Evolutionary conservation across 2,888 invertebrate species (phyloP), one percentile per base, ranked within the genome.

Genomic region (Flabesymbios commensalis): DNA sequence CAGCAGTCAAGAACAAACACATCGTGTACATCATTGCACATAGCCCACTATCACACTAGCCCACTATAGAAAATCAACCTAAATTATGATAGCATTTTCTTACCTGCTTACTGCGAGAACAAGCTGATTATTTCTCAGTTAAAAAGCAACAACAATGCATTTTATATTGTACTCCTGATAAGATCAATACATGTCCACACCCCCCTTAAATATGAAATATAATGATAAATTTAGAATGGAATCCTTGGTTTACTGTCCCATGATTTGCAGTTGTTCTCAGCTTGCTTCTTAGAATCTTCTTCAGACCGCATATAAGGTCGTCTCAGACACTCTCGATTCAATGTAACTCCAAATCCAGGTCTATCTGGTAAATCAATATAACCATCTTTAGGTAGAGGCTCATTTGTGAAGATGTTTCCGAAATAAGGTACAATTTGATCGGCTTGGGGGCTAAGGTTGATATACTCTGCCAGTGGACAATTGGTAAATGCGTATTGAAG

Each of bases 381-480:
- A 14, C 79, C 79, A 54, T 72, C 64, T 36, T 67, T 66, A 3
- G 79, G 79, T 17, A 79, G 72, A 5, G 79, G 79, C 63, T 79
- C 79, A 49, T 79, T 77, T 1, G 70, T 63, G 59, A 79, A 79
- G 43, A 79, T 59, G n/a, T 73, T 74, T 10, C 79, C 78, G 52
- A 79, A 76, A 58, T 78, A 78, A 1, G 79, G 79, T n/a, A 72
- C 71, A 31, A 79, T 72, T 42, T 68, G 64, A 59, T 78, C 78
- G 0, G 75, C 75, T 7, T 71, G 66, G 2, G 76, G 75, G 55
- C 78, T 77, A 22, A 78, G 64, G 63, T 78, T 76, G 63, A 79
- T 78, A 68, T 72, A 79, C 61, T 79, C 79, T 1, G 78, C 78
- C 5, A 79, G 60, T 0, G 79, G 78, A 48, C 78, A 79, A 63